A percentile compares a stretch with the other conserved stretches of the same genome.
These are phyloP conservation scores for Deladenus siricidicola DNA, from an alignment of 2,888 invertebrate species.

Conservation along the genomic window DNA sequence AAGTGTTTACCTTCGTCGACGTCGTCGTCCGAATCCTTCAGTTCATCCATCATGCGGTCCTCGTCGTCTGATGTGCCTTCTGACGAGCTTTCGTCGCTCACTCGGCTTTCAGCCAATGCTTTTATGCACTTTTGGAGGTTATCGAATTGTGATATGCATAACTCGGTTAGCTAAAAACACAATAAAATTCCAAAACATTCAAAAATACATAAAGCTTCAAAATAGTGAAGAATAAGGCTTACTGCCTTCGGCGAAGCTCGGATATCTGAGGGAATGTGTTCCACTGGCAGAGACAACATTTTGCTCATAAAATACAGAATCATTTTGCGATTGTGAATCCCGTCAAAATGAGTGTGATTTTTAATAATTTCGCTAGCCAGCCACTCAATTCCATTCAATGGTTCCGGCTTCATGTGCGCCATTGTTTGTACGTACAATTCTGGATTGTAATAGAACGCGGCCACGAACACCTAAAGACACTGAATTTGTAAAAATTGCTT, in stretches of 20 bases:
- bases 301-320: constrained; percentile 25
- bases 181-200: background rate
- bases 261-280: constrained; percentile 23
- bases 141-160: constrained; percentile 24
- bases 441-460: constrained; percentile 1
- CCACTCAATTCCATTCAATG: constrained; percentile 31
- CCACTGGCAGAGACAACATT: constrained; percentile 14
- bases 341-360: constrained; percentile 22
- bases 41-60: constrained; percentile 24
- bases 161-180: constrained; percentile 16
- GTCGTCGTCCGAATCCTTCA: constrained; percentile 34
- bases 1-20: constrained; percentile 28
- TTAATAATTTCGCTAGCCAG: constrained; percentile 18
- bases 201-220: too few species aligned
- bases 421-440: constrained; percentile 6
- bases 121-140: constrained; percentile 30
- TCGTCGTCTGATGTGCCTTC: constrained; percentile 22
- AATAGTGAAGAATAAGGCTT: too few species aligned
- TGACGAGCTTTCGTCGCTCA: constrained; percentile 20
- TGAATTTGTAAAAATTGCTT: background rate
- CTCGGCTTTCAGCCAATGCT: constrained; percentile 24
- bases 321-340: constrained; percentile 32
- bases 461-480: background rate
- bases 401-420: constrained; percentile 1
- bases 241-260: constrained; percentile 13